phyloP scores from a whole-genome alignment of 2,113 vertebrate genomes.

The Corydoras maculifer region DNA sequence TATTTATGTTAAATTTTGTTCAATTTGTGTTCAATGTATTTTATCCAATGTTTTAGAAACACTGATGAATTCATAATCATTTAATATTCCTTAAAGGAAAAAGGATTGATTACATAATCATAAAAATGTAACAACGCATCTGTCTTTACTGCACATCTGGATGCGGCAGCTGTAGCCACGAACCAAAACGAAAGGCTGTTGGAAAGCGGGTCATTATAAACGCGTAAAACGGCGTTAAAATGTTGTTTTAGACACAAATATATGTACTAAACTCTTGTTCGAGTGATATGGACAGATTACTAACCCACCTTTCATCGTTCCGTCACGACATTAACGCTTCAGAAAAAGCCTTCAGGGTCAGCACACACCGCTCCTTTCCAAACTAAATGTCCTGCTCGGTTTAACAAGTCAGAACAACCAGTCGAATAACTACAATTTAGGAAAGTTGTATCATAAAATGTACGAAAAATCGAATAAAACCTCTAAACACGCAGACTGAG shows the following conservation, averaged over 20 bases:
- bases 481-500: too few species aligned
- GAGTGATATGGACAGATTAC: not conserved
- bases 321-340: conserved; percentile 6
- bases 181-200: not conserved
- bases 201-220: not conserved
- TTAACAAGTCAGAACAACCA: not conserved
- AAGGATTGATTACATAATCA: not conserved
- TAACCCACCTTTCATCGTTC: conserved; percentile 69
- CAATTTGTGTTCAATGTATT: too few species aligned
- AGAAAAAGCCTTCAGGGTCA: not conserved
- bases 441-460: too few species aligned
- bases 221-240: not conserved
- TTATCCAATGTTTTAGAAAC: too few species aligned
- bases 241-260: not conserved
- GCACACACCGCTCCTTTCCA: not conserved
- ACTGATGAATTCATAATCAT: too few species aligned
- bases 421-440: too few species aligned
- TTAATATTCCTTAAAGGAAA: too few species aligned
- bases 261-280: not conserved
- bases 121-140: not conserved
- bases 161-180: not conserved
- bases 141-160: not conserved
- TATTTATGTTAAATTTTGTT: too few species aligned
- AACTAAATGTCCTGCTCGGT: not conserved
- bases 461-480: too few species aligned